A percentile compares a stretch with the other conserved stretches of the same genome.
Conservation (phyloP, 2,888 invertebrate genomes). For the Alentia gelatinosa region DNA sequence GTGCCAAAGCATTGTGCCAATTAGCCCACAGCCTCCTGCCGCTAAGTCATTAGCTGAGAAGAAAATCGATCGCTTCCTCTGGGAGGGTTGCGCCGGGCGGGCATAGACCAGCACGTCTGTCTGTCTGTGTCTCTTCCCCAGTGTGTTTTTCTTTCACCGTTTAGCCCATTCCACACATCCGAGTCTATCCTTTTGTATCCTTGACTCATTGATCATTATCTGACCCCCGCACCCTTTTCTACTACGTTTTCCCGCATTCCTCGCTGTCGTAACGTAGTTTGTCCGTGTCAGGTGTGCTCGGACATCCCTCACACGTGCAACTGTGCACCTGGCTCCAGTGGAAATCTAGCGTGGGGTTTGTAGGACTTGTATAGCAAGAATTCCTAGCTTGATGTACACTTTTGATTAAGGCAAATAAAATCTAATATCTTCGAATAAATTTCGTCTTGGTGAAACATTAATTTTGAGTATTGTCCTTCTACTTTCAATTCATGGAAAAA, state of each 20-base stretch:
- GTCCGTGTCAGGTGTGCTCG: not conserved
- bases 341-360: no score
- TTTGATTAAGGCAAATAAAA: no score
- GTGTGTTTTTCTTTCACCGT: no score
- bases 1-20: constrained; percentile 11
- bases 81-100: not conserved
- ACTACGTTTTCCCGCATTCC: not conserved
- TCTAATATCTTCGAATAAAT: no score
- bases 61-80: not conserved
- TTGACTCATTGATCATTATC: not conserved
- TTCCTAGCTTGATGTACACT: no score
- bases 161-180: not conserved
- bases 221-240: not conserved
- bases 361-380: no score
- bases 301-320: no score
- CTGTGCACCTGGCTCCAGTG: no score
- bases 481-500: no score
- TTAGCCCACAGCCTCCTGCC: not conserved
- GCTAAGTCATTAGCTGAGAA: not conserved
- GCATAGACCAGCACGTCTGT: constrained; percentile 6
- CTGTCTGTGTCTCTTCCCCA: not conserved
- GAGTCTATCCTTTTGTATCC: not conserved
- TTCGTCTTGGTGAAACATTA: no score
- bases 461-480: no score
- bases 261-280: not conserved